These are phyloP conservation scores for Champsocephalus gunnari DNA, from an alignment of 2,797 vertebrate genomes.

Conservation along the genomic window DNA sequence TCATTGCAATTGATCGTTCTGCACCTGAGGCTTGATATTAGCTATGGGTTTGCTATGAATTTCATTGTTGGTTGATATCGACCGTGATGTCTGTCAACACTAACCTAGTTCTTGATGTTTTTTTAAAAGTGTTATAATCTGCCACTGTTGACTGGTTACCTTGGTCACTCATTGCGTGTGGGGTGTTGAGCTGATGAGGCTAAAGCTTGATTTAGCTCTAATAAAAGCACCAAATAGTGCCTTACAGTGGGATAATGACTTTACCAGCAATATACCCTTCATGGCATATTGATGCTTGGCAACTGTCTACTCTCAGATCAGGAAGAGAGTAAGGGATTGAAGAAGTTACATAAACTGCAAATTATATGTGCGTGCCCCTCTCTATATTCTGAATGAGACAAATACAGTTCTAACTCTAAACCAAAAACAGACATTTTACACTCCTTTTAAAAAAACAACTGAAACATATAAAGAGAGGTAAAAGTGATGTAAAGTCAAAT, in stretches of 20 bases:
- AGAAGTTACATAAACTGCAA: constrained; percentile 7
- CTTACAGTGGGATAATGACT: neutral
- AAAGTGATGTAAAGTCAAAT: constrained; percentile 5
- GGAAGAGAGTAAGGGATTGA: neutral
- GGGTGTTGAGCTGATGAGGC: neutral
- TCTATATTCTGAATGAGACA: constrained; percentile 1
- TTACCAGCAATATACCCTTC: neutral
- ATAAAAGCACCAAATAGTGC: constrained; percentile 3
- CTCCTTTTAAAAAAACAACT: neutral
- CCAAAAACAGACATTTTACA: neutral
- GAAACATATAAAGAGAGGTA: neutral
- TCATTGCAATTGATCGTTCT: constrained; percentile 12
- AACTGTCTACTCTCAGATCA: neutral
- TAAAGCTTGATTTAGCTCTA: constrained; percentile 10
- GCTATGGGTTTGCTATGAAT: neutral
- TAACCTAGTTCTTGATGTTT: neutral
- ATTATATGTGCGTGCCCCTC: neutral
- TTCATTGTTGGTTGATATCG: neutral
- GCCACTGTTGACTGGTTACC: neutral
- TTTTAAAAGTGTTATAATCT: constrained; percentile 1
- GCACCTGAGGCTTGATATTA: constrained; percentile 16
- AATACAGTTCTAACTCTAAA: neutral
- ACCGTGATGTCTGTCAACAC: neutral
- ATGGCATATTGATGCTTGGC: neutral
- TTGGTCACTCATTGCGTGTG: too few species aligned